Conservation (phyloP, 2,113 vertebrate genomes). For the Neotoma lepida region DNA sequence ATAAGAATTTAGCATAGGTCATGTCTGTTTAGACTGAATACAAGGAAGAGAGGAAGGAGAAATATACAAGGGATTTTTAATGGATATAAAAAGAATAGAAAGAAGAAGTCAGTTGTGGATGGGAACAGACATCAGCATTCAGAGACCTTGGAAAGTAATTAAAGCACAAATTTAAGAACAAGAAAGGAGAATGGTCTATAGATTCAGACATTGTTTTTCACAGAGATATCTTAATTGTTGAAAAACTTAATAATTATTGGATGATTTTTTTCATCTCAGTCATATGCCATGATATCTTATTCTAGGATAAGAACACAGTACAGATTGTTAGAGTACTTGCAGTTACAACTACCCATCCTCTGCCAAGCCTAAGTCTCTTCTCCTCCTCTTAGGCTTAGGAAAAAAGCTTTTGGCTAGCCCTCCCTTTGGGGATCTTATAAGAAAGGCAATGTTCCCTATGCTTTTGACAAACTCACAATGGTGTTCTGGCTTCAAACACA, state of each 20-base stretch:
- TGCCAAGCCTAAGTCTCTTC: background rate
- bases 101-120: background rate
- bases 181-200: constrained; percentile 30
- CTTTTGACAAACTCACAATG: constrained; percentile 63
- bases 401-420: constrained; percentile 56
- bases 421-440: constrained; percentile 61
- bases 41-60: constrained; percentile 2
- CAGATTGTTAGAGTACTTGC: background rate
- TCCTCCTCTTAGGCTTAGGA: constrained; percentile 6
- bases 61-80: background rate
- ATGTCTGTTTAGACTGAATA: background rate
- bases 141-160: constrained; percentile 24
- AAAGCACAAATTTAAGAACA: constrained; percentile 42
- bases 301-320: constrained; percentile 34
- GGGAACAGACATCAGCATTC: constrained; percentile 27
- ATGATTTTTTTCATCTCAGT: constrained; percentile 40
- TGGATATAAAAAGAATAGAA: constrained; percentile 38
- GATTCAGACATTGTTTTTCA: constrained; percentile 42
- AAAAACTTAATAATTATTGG: constrained; percentile 41
- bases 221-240: constrained; percentile 8
- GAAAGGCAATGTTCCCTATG: constrained; percentile 44
- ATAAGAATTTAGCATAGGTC: background rate
- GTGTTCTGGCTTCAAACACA: constrained; percentile 53
- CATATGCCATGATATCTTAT: background rate
- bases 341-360: background rate